Evolutionary conservation across 2,797 vertebrate species (phyloP), one percentile per base, ranked within the genome.

Genomic region (Parauchenoglanis ngamensis): DNA sequence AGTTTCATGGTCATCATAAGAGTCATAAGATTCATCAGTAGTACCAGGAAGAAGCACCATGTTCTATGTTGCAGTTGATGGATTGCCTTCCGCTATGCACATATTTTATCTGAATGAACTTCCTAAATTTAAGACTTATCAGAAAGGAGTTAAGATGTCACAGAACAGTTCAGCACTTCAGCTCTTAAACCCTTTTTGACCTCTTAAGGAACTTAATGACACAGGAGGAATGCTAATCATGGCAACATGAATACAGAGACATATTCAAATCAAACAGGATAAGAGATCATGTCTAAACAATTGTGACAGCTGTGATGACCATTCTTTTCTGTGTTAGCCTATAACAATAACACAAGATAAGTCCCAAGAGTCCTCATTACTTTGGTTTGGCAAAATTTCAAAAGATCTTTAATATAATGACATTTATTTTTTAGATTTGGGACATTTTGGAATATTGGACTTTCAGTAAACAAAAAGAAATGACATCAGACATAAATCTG

Each of bases 231-330:
- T 90, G 89, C 75, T 82, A 86, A 87, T 87, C 86, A 67, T 80
- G 52, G 68, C 21, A 67, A 86, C 89, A 89, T 76, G 85, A 84
- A 87, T 85, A 87, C 89, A 88, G 68, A 88, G 65, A 77, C 54
- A 19, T 28, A 81, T 31, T 19, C 65, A 90, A 91, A 89, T 88
- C 88, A 88, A 90, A 90, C 82, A 87, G 78, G 88, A 89, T 89
- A 67, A 86, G 57, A 17, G 67, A 28, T 12, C 72, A 52, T 70
- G 88, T 88, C 88, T 87, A 85, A 89, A 90, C 88, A 88, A 11
- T 49, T 35, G 46, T 83, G 72, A 84, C 57, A 35, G 21, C 52
- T 19, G n/a, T 81, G 59, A 81, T 86, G 81, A 49, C 65, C 21
- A 13, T 68, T 72, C 8, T 61, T 61, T 80, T 61, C 77, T 44